Conservation (phyloP, 2,797 vertebrate genomes). For the Lutjanus campechanus region DNA sequence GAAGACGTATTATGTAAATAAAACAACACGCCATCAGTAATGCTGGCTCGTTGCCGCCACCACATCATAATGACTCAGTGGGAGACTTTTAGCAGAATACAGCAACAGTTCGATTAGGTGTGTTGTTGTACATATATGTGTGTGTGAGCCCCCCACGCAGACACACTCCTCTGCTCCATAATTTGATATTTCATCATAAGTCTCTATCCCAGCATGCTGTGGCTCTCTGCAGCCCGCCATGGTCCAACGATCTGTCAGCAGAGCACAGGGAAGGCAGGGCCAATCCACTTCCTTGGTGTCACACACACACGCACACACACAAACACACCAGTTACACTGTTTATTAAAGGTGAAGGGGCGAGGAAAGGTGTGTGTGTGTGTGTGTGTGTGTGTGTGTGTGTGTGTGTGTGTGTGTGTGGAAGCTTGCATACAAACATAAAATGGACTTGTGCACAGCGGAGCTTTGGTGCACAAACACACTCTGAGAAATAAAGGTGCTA, state of each 20-base stretch:
- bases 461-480: conserved; percentile 56
- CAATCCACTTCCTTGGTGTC: conserved; percentile 62
- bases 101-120: conserved; percentile 75
- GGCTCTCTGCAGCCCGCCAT: conserved; percentile 60
- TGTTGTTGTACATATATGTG: conserved; percentile 31
- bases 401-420: conserved; percentile 16
- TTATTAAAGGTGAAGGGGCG: conserved; percentile 71
- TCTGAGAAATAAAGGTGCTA: no score
- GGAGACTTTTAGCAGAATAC: conserved; percentile 75
- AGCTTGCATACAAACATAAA: conserved; percentile 60
- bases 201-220: conserved; percentile 66
- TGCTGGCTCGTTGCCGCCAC: conserved; percentile 67
- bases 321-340: conserved; percentile 55
- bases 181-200: conserved; percentile 78
- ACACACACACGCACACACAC: conserved; percentile 48
- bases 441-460: conserved; percentile 34
- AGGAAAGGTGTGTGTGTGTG: conserved; percentile 38
- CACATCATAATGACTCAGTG: conserved; percentile 80
- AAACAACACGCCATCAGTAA: conserved; percentile 83
- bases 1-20: conserved; percentile 85
- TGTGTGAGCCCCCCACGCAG: conserved; percentile 43
- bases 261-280: conserved; percentile 53
- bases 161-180: conserved; percentile 61
- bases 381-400: conserved; percentile 15
- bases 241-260: conserved; percentile 73